These are phyloP conservation scores for Daktulosphaira vitifoliae DNA, from an alignment of 1,140 invertebrate species.

Conservation along the genomic window DNA sequence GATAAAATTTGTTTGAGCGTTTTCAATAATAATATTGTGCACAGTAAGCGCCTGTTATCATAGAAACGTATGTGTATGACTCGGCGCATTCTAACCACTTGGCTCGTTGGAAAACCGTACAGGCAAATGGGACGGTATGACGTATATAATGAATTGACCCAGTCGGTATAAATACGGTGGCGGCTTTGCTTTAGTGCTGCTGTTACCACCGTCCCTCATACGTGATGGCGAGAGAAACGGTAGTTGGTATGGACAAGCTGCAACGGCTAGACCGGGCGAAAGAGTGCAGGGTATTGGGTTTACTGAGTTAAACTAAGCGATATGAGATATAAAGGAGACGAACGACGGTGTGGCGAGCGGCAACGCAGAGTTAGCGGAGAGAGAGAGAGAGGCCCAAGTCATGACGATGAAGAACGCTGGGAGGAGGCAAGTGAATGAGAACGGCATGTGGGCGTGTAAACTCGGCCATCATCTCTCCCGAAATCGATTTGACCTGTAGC, in stretches of 20 bases:
- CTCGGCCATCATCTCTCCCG: slow-evolving; percentile 29
- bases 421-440: no score
- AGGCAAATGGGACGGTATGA: background rate
- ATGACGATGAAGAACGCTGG: background rate
- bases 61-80: no score
- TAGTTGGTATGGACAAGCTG: no score
- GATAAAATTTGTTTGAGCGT: no score
- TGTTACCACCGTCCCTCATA: background rate
- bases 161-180: background rate
- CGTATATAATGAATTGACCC: background rate
- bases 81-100: no score
- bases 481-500: slow-evolving; percentile 33
- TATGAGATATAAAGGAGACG: no score
- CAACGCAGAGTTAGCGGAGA: background rate
- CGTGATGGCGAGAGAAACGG: background rate
- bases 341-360: background rate
- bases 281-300: background rate
- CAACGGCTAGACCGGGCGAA: background rate
- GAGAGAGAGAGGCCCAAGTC: background rate
- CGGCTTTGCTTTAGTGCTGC: no score
- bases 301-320: background rate
- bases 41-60: no score
- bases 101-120: no score
- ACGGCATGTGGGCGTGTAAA: slow-evolving; percentile 21
- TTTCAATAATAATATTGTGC: no score